Evolutionary conservation across 2,113 vertebrate genomes (phyloP).

Genomic region (Callipepla californica): DNA sequence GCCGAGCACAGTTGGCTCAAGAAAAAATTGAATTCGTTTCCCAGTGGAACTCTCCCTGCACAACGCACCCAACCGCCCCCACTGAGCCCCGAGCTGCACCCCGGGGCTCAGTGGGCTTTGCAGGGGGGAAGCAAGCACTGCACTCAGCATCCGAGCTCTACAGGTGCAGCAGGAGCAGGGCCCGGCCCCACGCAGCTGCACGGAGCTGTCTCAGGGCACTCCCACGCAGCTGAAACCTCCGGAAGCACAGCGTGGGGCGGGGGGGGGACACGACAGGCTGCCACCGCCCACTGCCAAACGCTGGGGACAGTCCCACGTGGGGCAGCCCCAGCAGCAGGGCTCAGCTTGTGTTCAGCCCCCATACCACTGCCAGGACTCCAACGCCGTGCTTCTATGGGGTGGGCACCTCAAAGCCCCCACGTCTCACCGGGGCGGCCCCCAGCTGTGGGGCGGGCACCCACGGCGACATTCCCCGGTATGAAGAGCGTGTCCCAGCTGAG

Average conservation of each 20-base stretch:
- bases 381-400: background rate
- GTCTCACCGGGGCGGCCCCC: background rate
- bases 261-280: background rate
- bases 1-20: background rate
- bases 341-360: background rate
- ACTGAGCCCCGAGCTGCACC: background rate
- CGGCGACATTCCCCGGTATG: background rate
- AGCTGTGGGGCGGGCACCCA: background rate
- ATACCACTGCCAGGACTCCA: background rate
- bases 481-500: background rate
- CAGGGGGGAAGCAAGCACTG: background rate
- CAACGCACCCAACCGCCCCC: background rate
- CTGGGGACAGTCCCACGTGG: fast-evolving
- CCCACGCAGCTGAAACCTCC: background rate
- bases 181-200: background rate
- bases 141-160: background rate
- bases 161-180: background rate
- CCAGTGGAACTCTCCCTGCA: constrained; percentile 19
- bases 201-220: constrained; percentile 5
- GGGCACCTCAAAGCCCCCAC: background rate
- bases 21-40: constrained; percentile 61
- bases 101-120: background rate
- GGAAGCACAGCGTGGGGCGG: background rate
- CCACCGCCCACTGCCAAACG: fast-evolving
- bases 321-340: background rate